Evolutionary conservation across 2,113 vertebrate genomes (phyloP).

Genomic region (Datnioides undecimradiatus): DNA sequence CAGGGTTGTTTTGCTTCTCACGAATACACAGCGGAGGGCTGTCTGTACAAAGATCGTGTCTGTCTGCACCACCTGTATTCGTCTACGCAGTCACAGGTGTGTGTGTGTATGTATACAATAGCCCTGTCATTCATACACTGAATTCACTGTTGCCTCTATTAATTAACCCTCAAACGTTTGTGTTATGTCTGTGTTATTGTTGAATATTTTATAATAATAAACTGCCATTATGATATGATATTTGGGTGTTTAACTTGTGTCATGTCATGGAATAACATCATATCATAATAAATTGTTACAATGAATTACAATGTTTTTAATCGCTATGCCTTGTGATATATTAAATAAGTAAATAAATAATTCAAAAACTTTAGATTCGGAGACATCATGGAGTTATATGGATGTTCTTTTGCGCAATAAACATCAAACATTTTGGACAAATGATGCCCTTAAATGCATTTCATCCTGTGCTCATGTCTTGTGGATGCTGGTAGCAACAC

Average conservation of each 20-base stretch:
- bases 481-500: background rate
- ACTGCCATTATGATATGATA: too few relatives aligned
- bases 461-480: background rate
- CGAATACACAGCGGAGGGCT: conserved; percentile 9
- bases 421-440: background rate
- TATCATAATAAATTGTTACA: too few relatives aligned
- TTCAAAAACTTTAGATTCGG: too few relatives aligned
- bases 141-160: background rate
- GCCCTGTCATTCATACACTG: background rate
- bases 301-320: too few relatives aligned
- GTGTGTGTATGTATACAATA: background rate
- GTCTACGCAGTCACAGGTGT: background rate
- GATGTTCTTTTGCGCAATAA: background rate
- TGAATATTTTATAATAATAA: background rate
- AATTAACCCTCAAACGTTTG: background rate
- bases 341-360: too few relatives aligned
- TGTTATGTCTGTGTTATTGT: background rate
- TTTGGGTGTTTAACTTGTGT: too few relatives aligned
- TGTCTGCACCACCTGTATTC: conserved; percentile 34
- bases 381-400: background rate
- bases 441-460: background rate
- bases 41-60: conserved; percentile 27
- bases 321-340: too few relatives aligned
- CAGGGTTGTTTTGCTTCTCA: conserved; percentile 75
- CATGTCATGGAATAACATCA: too few relatives aligned